These are phyloP conservation scores for Xylota segnis DNA, from an alignment of 2,888 invertebrate genomes.

Conservation along the genomic window DNA sequence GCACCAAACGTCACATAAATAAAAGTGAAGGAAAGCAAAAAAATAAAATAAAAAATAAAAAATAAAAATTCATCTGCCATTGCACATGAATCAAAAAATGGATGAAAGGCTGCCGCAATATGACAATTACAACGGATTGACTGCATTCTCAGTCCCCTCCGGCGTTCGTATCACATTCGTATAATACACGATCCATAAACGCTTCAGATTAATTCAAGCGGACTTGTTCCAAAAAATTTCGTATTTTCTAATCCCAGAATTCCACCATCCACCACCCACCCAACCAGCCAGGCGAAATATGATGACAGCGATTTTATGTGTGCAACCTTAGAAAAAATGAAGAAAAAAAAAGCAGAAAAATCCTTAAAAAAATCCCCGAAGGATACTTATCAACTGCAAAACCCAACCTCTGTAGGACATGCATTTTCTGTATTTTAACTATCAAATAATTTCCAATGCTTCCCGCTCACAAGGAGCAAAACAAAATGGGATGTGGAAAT, in stretches of 20 bases:
- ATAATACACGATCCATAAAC: conserved; percentile 63
- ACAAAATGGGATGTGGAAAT: conserved; percentile 44
- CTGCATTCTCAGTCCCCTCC: conserved; percentile 48
- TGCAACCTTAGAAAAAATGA: conserved; percentile 33
- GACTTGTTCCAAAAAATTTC: conserved; percentile 45
- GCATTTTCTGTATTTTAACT: conserved; percentile 73
- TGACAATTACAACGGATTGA: conserved; percentile 75
- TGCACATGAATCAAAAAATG: conserved; percentile 68
- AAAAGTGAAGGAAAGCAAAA: conserved; percentile 33
- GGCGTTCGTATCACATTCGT: conserved; percentile 33
- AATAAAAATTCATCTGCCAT: conserved; percentile 59
- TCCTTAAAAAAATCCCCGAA: conserved; percentile 59
- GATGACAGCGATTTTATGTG: conserved; percentile 68
- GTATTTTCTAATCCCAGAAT: conserved; percentile 60
- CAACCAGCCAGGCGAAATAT: conserved; percentile 15
- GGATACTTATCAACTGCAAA: conserved; percentile 73
- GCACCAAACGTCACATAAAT: conserved; percentile 45
- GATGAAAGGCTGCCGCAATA: conserved; percentile 75
- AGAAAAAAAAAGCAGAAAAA: conserved; percentile 36
- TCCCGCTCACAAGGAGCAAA: conserved; percentile 35
- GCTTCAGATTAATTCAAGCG: conserved; percentile 74
- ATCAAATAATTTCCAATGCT: conserved; percentile 65
- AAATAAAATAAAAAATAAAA: too few relatives aligned
- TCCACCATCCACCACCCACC: not conserved
- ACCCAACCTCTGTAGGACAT: conserved; percentile 51